These are phyloP conservation scores for Dioctria linearis DNA, from an alignment of 2,888 invertebrate species.

Conservation along the genomic window DNA sequence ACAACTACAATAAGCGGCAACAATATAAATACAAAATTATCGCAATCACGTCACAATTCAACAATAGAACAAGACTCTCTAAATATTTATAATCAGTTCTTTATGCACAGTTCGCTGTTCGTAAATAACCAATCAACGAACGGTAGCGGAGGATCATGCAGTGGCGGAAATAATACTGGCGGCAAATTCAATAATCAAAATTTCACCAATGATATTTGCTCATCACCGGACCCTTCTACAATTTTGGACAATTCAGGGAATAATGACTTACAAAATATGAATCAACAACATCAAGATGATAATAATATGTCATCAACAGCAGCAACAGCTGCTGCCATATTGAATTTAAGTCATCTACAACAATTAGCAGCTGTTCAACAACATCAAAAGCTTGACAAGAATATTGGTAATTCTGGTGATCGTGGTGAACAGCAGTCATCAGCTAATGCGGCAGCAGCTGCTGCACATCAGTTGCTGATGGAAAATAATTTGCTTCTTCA, in stretches of 20 bases:
- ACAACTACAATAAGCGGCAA: neutral
- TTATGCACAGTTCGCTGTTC: constrained; percentile 58
- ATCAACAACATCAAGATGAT: constrained; percentile 15
- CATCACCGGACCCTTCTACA: neutral
- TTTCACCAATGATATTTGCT: constrained; percentile 2
- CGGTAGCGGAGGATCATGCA: neutral
- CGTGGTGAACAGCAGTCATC: constrained; percentile 1
- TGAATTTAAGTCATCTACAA: constrained; percentile 61
- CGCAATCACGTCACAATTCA: constrained; percentile 19
- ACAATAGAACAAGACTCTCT: constrained; percentile 48
- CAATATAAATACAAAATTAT: constrained; percentile 28
- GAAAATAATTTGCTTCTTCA: constrained; percentile 63
- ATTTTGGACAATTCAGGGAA: neutral
- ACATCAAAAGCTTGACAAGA: constrained; percentile 56
- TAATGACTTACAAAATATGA: neutral
- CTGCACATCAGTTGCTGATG: constrained; percentile 58
- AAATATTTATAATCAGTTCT: constrained; percentile 57
- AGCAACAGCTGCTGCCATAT: constrained; percentile 56
- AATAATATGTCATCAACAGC: neutral
- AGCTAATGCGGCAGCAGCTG: constrained; percentile 50
- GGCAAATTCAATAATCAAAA: constrained; percentile 20
- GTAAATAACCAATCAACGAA: constrained; percentile 22
- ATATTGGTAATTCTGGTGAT: constrained; percentile 43
- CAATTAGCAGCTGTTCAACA: constrained; percentile 60
- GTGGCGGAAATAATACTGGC: constrained; percentile 16